Evolutionary conservation across 2,113 vertebrate species (phyloP).

Genomic region (Desmodus rotundus): DNA sequence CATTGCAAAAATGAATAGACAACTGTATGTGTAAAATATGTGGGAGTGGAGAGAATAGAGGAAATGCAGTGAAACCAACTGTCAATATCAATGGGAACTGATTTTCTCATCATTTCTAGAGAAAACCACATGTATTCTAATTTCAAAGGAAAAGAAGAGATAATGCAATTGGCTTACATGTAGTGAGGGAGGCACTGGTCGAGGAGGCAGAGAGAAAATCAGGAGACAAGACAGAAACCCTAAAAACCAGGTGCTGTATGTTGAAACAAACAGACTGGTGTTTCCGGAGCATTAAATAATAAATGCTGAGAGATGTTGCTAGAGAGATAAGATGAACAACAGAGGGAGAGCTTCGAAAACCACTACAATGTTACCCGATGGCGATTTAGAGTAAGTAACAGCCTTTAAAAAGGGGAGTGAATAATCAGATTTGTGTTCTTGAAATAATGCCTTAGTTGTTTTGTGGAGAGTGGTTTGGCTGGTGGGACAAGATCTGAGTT

Average conservation of each 20-base stretch:
- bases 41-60: background rate
- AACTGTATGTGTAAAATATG: background rate
- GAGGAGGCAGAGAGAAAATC: background rate
- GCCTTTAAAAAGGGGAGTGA: background rate
- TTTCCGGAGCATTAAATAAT: background rate
- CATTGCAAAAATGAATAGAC: background rate
- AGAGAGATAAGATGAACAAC: background rate
- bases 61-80: background rate
- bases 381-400: background rate
- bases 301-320: background rate
- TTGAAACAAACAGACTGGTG: background rate
- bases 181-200: background rate
- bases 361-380: background rate
- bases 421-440: background rate
- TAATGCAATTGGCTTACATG: background rate
- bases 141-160: background rate
- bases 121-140: background rate
- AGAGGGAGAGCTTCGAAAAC: background rate
- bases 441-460: background rate
- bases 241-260: background rate
- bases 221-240: background rate
- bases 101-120: background rate
- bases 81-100: background rate
- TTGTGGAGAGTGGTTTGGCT: background rate
- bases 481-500: background rate